Evolutionary conservation across 2,113 vertebrate genomes (phyloP).

Genomic region (Psittacula cyanocephala): DNA sequence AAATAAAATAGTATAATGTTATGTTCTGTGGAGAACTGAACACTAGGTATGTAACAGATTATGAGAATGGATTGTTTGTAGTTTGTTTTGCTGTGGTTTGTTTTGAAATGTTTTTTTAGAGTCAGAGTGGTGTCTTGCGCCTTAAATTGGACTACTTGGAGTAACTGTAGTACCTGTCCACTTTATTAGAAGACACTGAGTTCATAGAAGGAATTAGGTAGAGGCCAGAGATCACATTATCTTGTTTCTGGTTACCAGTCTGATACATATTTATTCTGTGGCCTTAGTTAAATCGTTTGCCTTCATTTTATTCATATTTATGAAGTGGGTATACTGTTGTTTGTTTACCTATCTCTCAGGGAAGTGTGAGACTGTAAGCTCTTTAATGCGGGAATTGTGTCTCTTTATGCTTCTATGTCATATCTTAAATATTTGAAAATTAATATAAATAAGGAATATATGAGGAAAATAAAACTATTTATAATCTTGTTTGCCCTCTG

Average conservation of each 20-base stretch:
- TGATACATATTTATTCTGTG: conserved; percentile 4
- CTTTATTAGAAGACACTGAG: background rate
- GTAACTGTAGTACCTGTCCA: background rate
- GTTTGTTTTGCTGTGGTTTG: background rate
- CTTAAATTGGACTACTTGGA: background rate
- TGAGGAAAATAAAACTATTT: conserved; percentile 41
- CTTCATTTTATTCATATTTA: conserved; percentile 30
- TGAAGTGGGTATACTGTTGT: background rate
- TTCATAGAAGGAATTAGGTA: background rate
- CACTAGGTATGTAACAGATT: background rate
- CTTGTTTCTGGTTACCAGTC: background rate
- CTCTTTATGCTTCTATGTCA: conserved; percentile 14
- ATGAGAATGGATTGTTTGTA: background rate
- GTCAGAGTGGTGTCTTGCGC: background rate
- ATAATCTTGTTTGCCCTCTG: conserved; percentile 12
- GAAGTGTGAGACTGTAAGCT: conserved; percentile 29
- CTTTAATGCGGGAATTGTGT: conserved; percentile 32
- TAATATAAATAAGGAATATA: conserved; percentile 45
- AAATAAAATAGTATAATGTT: background rate
- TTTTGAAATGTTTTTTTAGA: background rate
- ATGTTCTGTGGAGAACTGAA: background rate
- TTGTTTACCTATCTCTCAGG: conserved; percentile 31
- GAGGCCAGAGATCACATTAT: background rate
- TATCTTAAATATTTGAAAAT: conserved; percentile 62
- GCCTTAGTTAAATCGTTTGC: conserved; percentile 24